Evolutionary conservation across 2,797 vertebrate species (phyloP), one percentile per base, ranked within the genome.

Genomic region (Rhabdomys pumilio): DNA sequence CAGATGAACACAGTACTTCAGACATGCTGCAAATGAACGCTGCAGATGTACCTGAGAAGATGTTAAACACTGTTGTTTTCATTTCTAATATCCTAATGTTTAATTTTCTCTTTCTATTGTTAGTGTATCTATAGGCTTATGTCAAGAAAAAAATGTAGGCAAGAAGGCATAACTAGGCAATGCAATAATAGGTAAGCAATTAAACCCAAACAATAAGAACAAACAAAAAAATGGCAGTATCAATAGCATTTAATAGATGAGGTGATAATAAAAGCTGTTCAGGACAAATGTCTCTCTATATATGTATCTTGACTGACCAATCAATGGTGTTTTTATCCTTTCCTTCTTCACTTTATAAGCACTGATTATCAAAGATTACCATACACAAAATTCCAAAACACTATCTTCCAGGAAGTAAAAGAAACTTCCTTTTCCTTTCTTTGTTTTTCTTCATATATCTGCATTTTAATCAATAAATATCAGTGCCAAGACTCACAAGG

Each of bases 381-480:
- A 55, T 24, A 14, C 5, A 90, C 1, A 77, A 76, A 94, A 96
- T 77, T 85, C 72, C 6, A 89, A 92, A 81, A 44, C 38, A 90
- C 44, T 2, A 22, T 53, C 22, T 69, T 79, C 20, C n/a, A 90
- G 59, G 61, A 91, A 76, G 41, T 15, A 41, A 81, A 92, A 69
- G 55, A 89, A 82, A 85, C 67, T 72, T 72, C 34, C 34, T 72
- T n/a, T 38, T 15, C 24, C 59, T 59, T 59, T 59, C 59, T 59
- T 59, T n/a, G 7, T n/a, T n/a, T 93, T 87, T 90, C 81, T 87
- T 96, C 94, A 80, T 94, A 41, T 47, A 94, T 92, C 91, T 34
- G 89, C 97, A 92, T 92, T 98, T 98, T 98, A 98, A 98, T 98
- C 3, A 22, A n/a, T 77, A 63, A 97, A 97, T 81, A 93, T 84